Conservation (phyloP, 2,113 vertebrate species). For the Petrocephalus zakoni region DNA sequence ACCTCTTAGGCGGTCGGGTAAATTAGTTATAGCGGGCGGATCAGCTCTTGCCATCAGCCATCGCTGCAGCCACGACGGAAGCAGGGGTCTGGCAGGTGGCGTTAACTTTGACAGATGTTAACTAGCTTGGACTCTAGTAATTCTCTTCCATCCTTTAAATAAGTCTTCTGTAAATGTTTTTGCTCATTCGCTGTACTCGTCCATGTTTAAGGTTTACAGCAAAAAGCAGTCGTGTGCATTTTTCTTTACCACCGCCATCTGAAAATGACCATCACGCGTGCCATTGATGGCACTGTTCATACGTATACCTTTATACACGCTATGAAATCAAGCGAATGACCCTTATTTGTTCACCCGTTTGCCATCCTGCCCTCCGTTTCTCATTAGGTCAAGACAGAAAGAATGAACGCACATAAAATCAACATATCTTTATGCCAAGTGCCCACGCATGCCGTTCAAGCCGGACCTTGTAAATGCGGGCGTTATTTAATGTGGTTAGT, state of each 20-base stretch:
- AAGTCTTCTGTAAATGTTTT: neutral
- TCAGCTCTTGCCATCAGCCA: neutral
- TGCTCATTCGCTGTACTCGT: neutral
- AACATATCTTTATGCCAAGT: neutral
- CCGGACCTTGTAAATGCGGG: neutral
- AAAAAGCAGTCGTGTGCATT: neutral
- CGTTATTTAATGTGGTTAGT: neutral
- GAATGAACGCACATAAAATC: neutral
- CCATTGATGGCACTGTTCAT: neutral
- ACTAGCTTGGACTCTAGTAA: neutral
- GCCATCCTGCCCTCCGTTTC: neutral
- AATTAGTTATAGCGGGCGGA: neutral
- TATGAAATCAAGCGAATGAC: neutral
- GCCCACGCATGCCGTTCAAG: neutral
- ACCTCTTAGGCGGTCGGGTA: neutral
- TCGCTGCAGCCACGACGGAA: neutral
- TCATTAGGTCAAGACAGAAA: neutral
- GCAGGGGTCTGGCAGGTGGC: slow-evolving; percentile 9
- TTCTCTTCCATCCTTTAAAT: neutral
- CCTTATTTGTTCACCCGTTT: neutral
- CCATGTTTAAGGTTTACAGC: neutral
- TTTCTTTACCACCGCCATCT: neutral
- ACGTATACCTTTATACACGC: neutral
- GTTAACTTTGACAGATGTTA: neutral
- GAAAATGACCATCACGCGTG: neutral